Base-by-base conservation (phyloP, 2,113 vertebrate genomes). In the Atherinomorus stipes region DNA sequence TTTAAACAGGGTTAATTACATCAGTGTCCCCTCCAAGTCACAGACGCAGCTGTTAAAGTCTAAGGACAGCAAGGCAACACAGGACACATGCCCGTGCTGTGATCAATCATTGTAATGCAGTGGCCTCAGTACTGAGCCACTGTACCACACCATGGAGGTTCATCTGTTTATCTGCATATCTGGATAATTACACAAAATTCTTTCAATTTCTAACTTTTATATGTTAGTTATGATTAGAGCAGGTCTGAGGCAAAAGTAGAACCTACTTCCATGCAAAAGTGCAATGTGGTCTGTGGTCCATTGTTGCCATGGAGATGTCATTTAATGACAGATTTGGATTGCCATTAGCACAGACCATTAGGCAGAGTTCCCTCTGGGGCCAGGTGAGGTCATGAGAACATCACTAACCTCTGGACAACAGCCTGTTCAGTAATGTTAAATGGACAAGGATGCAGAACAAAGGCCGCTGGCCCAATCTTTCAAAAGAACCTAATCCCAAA, bases 321-420 rank as follows among this genome's bases (percentile, higher is more conserved):
- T 89, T 69, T 65, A 85, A 91, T 78, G 84, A 83, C 70, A 83
- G 79, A 88, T 89, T 88, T 82, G 86, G 81, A 83, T 31, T 76
- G 84, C 81, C 81, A 89, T 92, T 93, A 93, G 75, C 89, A 92
- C 87, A 87, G 85, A 69, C 71, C 92, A 94, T 93, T 93, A 92
- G 87, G 89, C 90, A 92, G 81, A 62, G 74, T 61, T 77, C 88
- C 78, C 69, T 81, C 59, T 66, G 73, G 75, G 89, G 80, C 87
- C 81, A 90, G 91, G 89, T 90, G 86, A 92, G 90, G 91, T 93
- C 91, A 92, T 85, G 86, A 90, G 88, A 93, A 93, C 80, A 83
- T 75, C 64, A 75, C 56, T 61, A 85, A 76, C 71, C 76, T 74
- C 77, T 64, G 78, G 88, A 89, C 79, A 90, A 78, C 85, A 71